Evolutionary conservation across 2,888 invertebrate species (phyloP), one percentile per base, ranked within the genome.

Genomic region (Acleris laterana): DNA sequence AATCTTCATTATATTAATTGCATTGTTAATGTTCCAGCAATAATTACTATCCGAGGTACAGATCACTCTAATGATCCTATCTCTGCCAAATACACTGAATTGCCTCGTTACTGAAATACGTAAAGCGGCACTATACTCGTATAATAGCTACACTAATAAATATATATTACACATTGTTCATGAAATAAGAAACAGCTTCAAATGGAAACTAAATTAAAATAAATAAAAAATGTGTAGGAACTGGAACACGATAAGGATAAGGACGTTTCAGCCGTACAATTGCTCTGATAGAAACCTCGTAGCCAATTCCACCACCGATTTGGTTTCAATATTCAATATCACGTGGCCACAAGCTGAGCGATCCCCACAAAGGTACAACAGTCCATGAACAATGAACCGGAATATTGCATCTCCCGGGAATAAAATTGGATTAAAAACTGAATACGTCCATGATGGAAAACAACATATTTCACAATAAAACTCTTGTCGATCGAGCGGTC

Each of bases 391-490:
- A 50, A 46, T 46, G 20, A n/a, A 46, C 52, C 11, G 1, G 19
- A 52, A 44, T 28, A 52, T 50, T 38, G 38, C 59, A 50, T 22
- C 28, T 7, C 17, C 7, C 22, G 49, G 6, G n/a, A 7, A 22
- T 7, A 7, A 44, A 61, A 32, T 22, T 13, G 17, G 38, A 51
- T 49, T 13, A 63, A 52, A 63, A 59, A 19, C 19, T 42, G 60
- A 84, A 84, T 81, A 81, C 82, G 85, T 87, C 82, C 82, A 87
- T 86, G 83, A 81, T 77, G 80, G 81, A 86, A 86, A 89, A 87
- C 84, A 84, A 82, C 83, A 85, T 88, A 87, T 87, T 86, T 89
- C 82, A 84, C 80, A 81, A 84, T 84, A 80, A 88, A 88, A 83
- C 85, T 86, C 83, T 81, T 85, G 85, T 85, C 84, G 84, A 85